Base-by-base conservation (phyloP, 2,888 invertebrate species). In the Trichopoda pennipes region DNA sequence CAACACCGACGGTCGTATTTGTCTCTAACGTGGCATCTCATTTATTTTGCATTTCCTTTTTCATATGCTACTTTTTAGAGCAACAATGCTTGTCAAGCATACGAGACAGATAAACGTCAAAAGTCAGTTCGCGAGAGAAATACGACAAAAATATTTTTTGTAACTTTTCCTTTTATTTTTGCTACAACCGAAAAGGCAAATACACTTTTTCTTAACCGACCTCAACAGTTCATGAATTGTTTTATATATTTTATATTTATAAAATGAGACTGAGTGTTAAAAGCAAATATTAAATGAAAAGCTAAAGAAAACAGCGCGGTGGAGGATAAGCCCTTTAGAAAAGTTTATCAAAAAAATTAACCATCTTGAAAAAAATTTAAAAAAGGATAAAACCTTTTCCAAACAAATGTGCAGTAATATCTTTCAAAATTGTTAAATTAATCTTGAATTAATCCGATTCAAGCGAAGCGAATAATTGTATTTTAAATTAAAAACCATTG, bases 361-460 rank as follows among this genome's bases (percentile, higher is more conserved):
- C 17, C 6, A n/a, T 10, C 53, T 21, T 49, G 58, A 70, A 72
- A 21, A 51, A 63, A 61, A 51, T 72, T 72, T 68, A 69, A 70
- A 80, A 75, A 66, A 69, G 47, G 23, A 28, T 14, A 51, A 64
- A 66, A 64, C 19, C 63, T 63, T 84, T 85, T 77, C 64, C 77
- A 72, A 61, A 83, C 81, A 84, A 85, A 86, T 85, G 86, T 87
- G 86, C 85, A 84, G 78, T 85, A 83, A 8, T 70, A 87, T 86
- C 72, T 80, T 82, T 84, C 84, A 83, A 81, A 86, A 80, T 68
- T 80, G 55, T 84, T 84, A 84, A 86, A 85, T 81, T 47, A 80
- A 68, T 69, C 23, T 73, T 64, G 61, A 70, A 55, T 53, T 49
- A 47, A 38, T 19, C 0, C 1, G 47, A 58, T 60, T 66, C 1